Base-by-base conservation (phyloP, 2,888 invertebrate genomes). In the Cephus spinipes region DNA sequence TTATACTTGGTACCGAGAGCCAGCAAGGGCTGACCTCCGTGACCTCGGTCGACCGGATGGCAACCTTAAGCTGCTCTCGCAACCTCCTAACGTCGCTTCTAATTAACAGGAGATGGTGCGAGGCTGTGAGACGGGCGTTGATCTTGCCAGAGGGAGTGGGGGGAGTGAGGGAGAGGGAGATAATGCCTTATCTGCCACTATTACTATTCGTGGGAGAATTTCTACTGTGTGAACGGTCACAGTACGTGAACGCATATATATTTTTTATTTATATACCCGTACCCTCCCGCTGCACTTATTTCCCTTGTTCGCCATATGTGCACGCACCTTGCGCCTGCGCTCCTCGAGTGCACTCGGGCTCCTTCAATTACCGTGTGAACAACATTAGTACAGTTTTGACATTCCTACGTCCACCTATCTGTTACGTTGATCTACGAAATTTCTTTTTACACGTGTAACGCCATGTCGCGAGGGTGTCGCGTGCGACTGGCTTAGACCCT, bases 211-310 rank as follows among this genome's bases (percentile, higher is more conserved):
- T 55, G 40, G 40, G 40, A 55, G 40, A 55, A 55, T 55, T 55
- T 55, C 40, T 55, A 55, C 40, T 88, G 87, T 89, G 89, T 80
- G 89, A 89, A 88, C 88, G 89, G 40, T 89, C 86, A 88, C 88
- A 86, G 83, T 84, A 78, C 79, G 83, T 86, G 87, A 86, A 84
- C 87, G 87, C 81, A 55, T 55, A 55, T 55, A 55, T 55, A 23
- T 55, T 55, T 23, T 23, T 23, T 55, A 23, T 55, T 23, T 23
- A 55, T 55, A 55, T 55, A 55, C 9, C 23, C 2, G 23, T 55
- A 55, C 15, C 40, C 23, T 55, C 23, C 2, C 9, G 40, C 40
- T 55, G 40, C 23, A 55, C 40, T 23, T 55, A 23, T 55, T 55
- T 55, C 9, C 23, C 40, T 55, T 55, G 6, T 23, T 55, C 23